phyloP scores from a whole-genome alignment of 2,888 invertebrate genomes.

The Volucella bombylans region DNA sequence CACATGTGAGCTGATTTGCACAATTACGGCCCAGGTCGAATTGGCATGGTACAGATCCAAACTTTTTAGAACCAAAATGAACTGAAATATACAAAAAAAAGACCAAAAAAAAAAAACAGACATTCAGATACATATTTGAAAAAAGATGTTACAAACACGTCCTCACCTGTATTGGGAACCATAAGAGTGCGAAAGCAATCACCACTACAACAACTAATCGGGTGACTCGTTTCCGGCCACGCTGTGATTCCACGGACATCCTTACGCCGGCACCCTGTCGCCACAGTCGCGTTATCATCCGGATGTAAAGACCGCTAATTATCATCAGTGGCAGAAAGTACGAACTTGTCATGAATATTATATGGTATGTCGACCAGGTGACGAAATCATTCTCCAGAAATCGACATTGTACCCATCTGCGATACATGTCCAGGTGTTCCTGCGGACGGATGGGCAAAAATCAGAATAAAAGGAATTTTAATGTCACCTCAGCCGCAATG shows the following conservation, averaged over 20 bases:
- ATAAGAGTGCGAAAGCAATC: slow-evolving; percentile 95
- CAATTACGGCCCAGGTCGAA: slow-evolving; percentile 84
- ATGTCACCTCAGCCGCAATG: neutral
- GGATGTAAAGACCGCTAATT: slow-evolving; percentile 93
- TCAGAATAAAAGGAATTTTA: slow-evolving; percentile 28
- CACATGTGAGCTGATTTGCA: slow-evolving; percentile 90
- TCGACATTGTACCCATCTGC: slow-evolving; percentile 82
- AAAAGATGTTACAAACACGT: neutral
- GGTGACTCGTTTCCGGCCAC: slow-evolving; percentile 93
- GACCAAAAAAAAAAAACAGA: slow-evolving; percentile 4
- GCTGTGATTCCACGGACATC: slow-evolving; percentile 88
- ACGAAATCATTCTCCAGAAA: slow-evolving; percentile 84
- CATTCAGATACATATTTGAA: too few relatives aligned
- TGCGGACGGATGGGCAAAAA: slow-evolving; percentile 66
- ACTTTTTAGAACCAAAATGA: slow-evolving; percentile 90
- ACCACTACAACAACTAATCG: slow-evolving; percentile 95
- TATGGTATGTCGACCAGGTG: slow-evolving; percentile 83
- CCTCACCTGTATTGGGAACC: slow-evolving; percentile 94
- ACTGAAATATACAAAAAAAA: slow-evolving; percentile 83
- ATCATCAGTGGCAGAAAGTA: slow-evolving; percentile 93
- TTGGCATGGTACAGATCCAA: slow-evolving; percentile 84
- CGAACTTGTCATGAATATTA: slow-evolving; percentile 92
- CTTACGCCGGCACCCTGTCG: slow-evolving; percentile 90
- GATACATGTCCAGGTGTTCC: slow-evolving; percentile 83
- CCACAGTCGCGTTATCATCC: slow-evolving; percentile 94